Percentiles rank a stretch among this genome's conserved stretches.
Evolutionary conservation across 1,140 invertebrate species (phyloP).

Genomic region (Glossosoma conforme): DNA sequence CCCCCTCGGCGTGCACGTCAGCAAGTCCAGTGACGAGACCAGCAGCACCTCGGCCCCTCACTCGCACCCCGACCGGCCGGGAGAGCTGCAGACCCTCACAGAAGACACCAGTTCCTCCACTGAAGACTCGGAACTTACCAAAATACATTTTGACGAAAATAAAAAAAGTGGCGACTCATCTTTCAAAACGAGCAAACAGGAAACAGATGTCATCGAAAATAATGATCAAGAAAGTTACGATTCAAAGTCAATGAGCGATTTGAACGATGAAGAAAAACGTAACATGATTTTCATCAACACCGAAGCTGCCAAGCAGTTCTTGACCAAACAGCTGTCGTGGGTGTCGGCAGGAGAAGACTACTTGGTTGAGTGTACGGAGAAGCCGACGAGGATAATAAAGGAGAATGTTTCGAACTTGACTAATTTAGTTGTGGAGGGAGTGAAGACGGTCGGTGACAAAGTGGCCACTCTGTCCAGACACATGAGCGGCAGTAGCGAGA

Average conservation of each 20-base stretch:
- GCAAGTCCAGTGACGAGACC: conserved; percentile 51
- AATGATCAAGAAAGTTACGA: conserved; percentile 37
- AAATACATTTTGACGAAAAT: conserved; percentile 31
- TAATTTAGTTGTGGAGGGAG: conserved; percentile 67
- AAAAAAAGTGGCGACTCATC: conserved; percentile 8
- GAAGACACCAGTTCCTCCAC: conserved; percentile 52
- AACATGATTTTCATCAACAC: conserved; percentile 68
- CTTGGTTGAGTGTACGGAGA: conserved; percentile 59
- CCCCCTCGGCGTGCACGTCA: conserved; percentile 46
- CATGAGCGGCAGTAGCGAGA: conserved; percentile 68
- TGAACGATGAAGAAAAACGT: conserved; percentile 52
- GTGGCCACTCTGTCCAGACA: conserved; percentile 66
- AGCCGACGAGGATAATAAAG: conserved; percentile 61
- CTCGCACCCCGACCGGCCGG: conserved; percentile 43
- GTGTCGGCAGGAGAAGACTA: conserved; percentile 64
- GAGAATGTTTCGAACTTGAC: conserved; percentile 72
- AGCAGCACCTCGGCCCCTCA: conserved; percentile 48
- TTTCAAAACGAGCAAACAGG: conserved; percentile 21
- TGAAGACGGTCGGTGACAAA: conserved; percentile 69
- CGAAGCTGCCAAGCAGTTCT: conserved; percentile 65
- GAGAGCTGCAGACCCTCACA: conserved; percentile 50
- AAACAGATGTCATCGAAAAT: conserved; percentile 34
- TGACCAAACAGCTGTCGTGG: conserved; percentile 67
- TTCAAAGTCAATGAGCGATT: conserved; percentile 27
- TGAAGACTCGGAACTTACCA: conserved; percentile 47